A percentile compares a stretch with the other conserved stretches of the same genome.
Evolutionary conservation across 1,140 invertebrate species (phyloP).

Genomic region (Scaptomyza hsui): DNA sequence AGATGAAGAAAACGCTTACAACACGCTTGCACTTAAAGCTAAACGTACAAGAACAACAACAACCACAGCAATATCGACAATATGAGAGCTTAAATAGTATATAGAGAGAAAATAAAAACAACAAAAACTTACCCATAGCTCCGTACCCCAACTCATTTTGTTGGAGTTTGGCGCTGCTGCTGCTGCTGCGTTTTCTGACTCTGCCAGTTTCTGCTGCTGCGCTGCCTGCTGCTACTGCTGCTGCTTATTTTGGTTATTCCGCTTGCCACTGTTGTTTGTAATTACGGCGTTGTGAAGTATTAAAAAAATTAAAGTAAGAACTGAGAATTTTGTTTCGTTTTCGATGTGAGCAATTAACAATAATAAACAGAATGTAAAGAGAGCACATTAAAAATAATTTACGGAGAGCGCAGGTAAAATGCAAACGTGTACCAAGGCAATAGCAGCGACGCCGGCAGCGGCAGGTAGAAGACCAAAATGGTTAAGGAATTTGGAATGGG

Average conservation of each 20-base stretch:
- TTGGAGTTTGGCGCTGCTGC: slow-evolving; percentile 76
- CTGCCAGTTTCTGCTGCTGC: slow-evolving; percentile 42
- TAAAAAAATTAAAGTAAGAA: slow-evolving; percentile 48
- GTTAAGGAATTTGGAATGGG: slow-evolving; percentile 33
- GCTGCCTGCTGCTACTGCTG: slow-evolving; percentile 38
- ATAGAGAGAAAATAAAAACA: slow-evolving; percentile 4
- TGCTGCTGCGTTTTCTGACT: slow-evolving; percentile 56
- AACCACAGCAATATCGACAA: background rate
- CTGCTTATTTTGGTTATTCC: slow-evolving; percentile 51
- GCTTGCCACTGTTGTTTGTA: slow-evolving; percentile 59
- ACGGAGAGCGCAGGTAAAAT: slow-evolving; percentile 51
- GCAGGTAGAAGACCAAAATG: slow-evolving; percentile 40
- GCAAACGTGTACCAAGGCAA: slow-evolving; percentile 44
- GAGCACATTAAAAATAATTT: slow-evolving; percentile 32
- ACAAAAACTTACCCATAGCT: slow-evolving; percentile 86
- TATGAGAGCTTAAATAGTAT: background rate
- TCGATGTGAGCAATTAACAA: slow-evolving; percentile 37
- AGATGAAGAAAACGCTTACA: slow-evolving; percentile 50
- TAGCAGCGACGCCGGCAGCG: slow-evolving; percentile 14
- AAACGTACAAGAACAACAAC: background rate
- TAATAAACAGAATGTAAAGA: slow-evolving; percentile 35
- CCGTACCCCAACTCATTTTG: slow-evolving; percentile 87
- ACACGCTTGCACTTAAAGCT: slow-evolving; percentile 62
- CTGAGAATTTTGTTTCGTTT: slow-evolving; percentile 60
- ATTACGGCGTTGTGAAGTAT: slow-evolving; percentile 26